Evolutionary conservation across 2,888 invertebrate species (phyloP), one percentile per base, ranked within the genome.

Genomic region (Cephus runcator): DNA sequence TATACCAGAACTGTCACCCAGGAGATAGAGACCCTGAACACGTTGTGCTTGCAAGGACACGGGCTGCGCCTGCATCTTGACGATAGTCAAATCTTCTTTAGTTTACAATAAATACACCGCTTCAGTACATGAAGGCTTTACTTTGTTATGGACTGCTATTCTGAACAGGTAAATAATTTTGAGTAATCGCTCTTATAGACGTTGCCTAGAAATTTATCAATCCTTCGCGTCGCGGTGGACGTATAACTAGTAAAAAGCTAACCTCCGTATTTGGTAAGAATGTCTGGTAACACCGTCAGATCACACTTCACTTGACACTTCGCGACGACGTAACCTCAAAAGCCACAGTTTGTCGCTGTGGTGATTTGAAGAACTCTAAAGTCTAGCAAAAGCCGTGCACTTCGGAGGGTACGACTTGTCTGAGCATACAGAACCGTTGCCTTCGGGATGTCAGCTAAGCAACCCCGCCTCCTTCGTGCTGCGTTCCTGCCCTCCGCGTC

Each of bases 1-100:
- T 12, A 89, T 86, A 0, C 89, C 89, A 31, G 88, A 87, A 77
- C 88, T 88, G 81, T 89, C 89, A 76, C 87, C 87, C 30, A 89
- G 76, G 34, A 85, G 75, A 40, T 87, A 85, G 74, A 87, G 77
- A 34, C 84, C 84, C 11, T 71, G 71, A 30, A 34, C n/a, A 23
- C 86, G 81, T 40, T 85, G 86, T n/a, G 81, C 69, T 76, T 86
- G 86, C 1, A 85, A 77, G 34, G 79, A 79, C 77, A 87, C 83
- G 73, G 86, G 80, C 69, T 88, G 88, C 12, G 84, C 81, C 76
- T 89, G 89, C 89, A 90, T 88, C 79, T 78, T 76, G 23, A 56
- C 56, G 23, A 9, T 56, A 23, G 23, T 56, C 9, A 23, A 23
- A 23, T 56, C 56, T 40, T 40, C 40, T 56, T 56, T 23, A 56